Percentiles rank a stretch among this genome's conserved stretches.
phyloP scores from a whole-genome alignment of 2,888 invertebrate species.

The Drosophila koepferae region DNA sequence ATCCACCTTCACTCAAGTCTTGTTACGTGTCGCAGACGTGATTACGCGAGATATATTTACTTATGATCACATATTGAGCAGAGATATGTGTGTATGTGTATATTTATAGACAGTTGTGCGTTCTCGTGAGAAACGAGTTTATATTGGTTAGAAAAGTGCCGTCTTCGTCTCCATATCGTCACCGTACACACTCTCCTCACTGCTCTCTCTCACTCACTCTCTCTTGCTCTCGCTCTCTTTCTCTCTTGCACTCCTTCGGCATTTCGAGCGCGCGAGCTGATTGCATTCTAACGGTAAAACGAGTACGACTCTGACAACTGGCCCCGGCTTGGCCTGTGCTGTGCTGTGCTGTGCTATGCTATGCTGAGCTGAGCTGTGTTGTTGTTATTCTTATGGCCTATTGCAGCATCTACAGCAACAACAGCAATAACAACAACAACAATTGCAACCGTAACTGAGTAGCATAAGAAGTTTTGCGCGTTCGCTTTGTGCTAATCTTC shows the following conservation, averaged over 20 bases:
- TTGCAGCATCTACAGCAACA: conserved; percentile 69
- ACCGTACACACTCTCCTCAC: conserved; percentile 3
- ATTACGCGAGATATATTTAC: conserved; percentile 68
- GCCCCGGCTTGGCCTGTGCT: conserved; percentile 48
- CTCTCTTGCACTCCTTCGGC: conserved; percentile 38
- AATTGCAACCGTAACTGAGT: conserved; percentile 63
- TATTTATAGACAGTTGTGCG: conserved; percentile 45
- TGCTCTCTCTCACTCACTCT: neutral
- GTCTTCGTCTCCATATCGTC: conserved; percentile 15
- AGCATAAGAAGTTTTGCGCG: conserved; percentile 58
- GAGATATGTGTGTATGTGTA: neutral
- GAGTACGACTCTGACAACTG: conserved; percentile 73
- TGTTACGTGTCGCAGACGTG: conserved; percentile 66
- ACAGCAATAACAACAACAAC: conserved; percentile 22
- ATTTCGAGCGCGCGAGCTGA: conserved; percentile 79
- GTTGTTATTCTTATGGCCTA: conserved; percentile 62
- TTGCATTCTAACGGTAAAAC: conserved; percentile 85
- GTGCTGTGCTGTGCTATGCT: conserved; percentile 15
- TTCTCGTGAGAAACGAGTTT: conserved; percentile 73
- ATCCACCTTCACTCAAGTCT: conserved; percentile 14
- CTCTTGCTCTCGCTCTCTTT: neutral
- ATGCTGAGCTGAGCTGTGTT: neutral
- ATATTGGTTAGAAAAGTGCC: conserved; percentile 71
- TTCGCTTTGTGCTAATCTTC: conserved; percentile 75
- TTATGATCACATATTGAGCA: neutral